phyloP scores from a whole-genome alignment of 1,140 invertebrate species.

The Periplaneta americana region DNA sequence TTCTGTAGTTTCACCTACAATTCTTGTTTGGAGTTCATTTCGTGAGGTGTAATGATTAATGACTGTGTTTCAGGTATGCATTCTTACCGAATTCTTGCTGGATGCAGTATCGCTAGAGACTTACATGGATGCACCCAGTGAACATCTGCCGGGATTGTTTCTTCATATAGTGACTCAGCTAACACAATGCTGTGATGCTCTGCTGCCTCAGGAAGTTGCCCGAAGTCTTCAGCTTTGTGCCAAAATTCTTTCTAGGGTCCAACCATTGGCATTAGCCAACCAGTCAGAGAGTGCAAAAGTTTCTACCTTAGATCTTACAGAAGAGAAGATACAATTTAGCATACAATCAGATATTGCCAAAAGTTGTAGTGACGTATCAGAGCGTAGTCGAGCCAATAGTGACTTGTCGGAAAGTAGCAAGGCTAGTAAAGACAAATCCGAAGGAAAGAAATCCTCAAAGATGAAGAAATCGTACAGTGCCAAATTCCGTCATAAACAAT shows the following conservation, averaged over 20 bases:
- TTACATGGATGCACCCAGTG: slow-evolving; percentile 71
- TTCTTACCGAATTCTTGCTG: slow-evolving; percentile 70
- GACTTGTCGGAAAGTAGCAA: background rate
- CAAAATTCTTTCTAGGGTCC: slow-evolving; percentile 72
- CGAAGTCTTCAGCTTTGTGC: slow-evolving; percentile 60
- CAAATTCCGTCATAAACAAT: background rate
- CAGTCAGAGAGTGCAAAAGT: background rate
- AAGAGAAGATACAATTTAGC: slow-evolving; percentile 4
- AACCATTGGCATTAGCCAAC: slow-evolving; percentile 49
- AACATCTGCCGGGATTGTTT: slow-evolving; percentile 71
- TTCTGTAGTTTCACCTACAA: too few relatives aligned
- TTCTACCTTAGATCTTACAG: background rate
- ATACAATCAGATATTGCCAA: background rate
- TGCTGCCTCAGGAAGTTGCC: slow-evolving; percentile 58
- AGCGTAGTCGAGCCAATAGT: slow-evolving; percentile 11
- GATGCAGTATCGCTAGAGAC: slow-evolving; percentile 76
- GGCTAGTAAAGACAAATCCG: slow-evolving; percentile 2
- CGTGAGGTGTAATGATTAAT: background rate
- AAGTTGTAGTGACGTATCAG: background rate
- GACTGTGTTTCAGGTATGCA: slow-evolving; percentile 44
- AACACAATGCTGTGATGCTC: slow-evolving; percentile 47
- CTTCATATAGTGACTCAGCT: slow-evolving; percentile 56
- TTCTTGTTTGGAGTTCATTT: too few relatives aligned
- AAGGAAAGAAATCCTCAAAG: slow-evolving; percentile 8
- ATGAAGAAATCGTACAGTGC: slow-evolving; percentile 9